Conservation (phyloP, 2,113 vertebrate species). For the Podilymbus podiceps region DNA sequence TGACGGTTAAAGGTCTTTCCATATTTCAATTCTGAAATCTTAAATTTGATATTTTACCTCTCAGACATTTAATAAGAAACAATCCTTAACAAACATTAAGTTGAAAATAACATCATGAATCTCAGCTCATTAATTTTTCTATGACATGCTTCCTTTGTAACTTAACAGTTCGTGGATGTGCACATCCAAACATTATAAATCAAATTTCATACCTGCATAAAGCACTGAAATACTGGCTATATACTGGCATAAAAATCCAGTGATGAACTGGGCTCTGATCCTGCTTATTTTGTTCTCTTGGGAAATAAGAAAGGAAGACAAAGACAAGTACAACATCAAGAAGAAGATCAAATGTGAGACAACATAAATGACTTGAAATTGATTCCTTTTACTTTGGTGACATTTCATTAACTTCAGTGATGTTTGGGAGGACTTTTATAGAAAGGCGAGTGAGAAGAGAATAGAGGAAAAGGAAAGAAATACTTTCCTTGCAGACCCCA, state of each 20-base stretch:
- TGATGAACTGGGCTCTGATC: neutral
- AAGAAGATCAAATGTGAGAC: constrained; percentile 48
- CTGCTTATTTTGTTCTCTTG: constrained; percentile 14
- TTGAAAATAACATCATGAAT: neutral
- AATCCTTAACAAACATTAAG: neutral
- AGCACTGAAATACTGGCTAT: neutral
- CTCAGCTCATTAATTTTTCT: neutral
- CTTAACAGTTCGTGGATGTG: neutral
- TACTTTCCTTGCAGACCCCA: neutral
- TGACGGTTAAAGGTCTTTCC: neutral
- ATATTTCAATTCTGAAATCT: constrained; percentile 21
- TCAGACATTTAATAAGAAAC: neutral
- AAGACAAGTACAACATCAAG: constrained; percentile 38
- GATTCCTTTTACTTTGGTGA: constrained; percentile 53
- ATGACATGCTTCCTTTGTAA: neutral
- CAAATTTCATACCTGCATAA: neutral
- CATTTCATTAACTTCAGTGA: constrained; percentile 58
- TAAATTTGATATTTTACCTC: constrained; percentile 16
- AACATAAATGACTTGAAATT: constrained; percentile 51
- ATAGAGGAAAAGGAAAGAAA: neutral
- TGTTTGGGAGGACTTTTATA: constrained; percentile 11
- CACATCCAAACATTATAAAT: neutral
- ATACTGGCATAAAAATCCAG: neutral
- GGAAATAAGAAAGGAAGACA: constrained; percentile 36
- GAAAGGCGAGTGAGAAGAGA: neutral